These are phyloP conservation scores for Tretioscincus oriximinensis DNA, from an alignment of 2,113 vertebrate species.

Conservation along the genomic window DNA sequence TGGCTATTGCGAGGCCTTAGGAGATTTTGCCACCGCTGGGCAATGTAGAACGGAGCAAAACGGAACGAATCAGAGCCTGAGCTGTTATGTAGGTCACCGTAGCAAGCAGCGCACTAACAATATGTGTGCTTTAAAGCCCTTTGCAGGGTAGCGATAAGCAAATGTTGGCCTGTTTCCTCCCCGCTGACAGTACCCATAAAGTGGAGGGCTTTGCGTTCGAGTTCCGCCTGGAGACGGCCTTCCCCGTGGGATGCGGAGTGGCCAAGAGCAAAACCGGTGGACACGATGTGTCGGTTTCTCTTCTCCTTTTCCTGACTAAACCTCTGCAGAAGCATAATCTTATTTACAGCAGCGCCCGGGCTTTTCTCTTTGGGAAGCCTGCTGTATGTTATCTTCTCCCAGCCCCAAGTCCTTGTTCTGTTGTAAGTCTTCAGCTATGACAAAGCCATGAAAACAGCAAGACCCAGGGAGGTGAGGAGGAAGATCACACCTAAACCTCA, in stretches of 20 bases:
- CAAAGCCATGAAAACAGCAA: too few relatives aligned
- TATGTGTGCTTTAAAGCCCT: slow-evolving; percentile 31
- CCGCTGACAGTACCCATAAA: slow-evolving; percentile 5
- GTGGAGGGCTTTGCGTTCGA: background rate
- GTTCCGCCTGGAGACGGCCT: background rate
- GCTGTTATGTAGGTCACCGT: slow-evolving; percentile 34
- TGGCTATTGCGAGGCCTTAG: background rate
- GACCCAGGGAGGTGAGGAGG: too few relatives aligned
- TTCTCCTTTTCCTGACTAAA: background rate
- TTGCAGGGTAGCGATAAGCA: slow-evolving; percentile 10
- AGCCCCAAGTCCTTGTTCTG: background rate
- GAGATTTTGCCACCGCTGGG: background rate
- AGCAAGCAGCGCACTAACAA: slow-evolving; percentile 23
- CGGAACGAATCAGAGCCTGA: background rate
- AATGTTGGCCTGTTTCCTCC: slow-evolving; percentile 10
- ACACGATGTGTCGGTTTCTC: background rate
- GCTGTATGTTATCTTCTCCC: background rate
- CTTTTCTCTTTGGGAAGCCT: background rate
- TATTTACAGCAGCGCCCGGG: background rate
- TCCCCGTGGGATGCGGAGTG: background rate
- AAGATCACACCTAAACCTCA: background rate
- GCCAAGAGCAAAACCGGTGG: background rate
- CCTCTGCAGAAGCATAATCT: background rate
- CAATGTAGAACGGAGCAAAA: background rate
- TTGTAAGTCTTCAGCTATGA: background rate